Base-by-base conservation (phyloP, 2,888 invertebrate species). In the Ethmia dodecea region DNA sequence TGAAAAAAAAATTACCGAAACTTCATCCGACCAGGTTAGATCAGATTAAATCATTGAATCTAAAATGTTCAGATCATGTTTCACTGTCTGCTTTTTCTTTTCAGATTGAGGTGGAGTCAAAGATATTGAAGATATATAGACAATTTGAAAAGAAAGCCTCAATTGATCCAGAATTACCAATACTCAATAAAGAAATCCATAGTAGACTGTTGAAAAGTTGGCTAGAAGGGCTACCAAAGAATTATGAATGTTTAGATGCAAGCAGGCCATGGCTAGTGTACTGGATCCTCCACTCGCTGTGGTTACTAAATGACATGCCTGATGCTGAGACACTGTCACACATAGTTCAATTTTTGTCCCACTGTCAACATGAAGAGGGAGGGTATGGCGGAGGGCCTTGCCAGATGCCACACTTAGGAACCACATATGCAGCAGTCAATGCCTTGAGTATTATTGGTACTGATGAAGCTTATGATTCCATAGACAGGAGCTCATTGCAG, bases 251-350 rank as follows among this genome's bases (percentile, higher is more conserved):
- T 61, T 84, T 99, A 47, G 99, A 99, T 88, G 94, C 96, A 6
- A 98, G 98, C 72, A 90, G 98, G 55, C 93, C 99, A 5, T 99
- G 99, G 99, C 86, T 99, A 42, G 92, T 96, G 57, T 99, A 98
- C 69, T 99, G 99, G 99, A 96, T 95, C 43, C 74, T 98, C 20
- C 97, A 99, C 81, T 91, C 96, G 3, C 86, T 99, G 22, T 92
- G 94, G 67, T 80, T 98, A 43, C 53, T 87, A 18, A 76, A 83
- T 58, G 80, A 81, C 28, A 73, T 87, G 78, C 86, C 86, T 24
- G 78, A 81, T 63, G 50, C 59, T 33, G 70, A 77, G 42, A 80
- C 63, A 35, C 51, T 83, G 28, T 76, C 80, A 11, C 53, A 78
- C 51, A 52, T 71, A 28, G 79, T 86, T 2, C 52, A 72, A 26